phyloP scores from a whole-genome alignment of 2,888 invertebrate species.

The Lymantria monacha region DNA sequence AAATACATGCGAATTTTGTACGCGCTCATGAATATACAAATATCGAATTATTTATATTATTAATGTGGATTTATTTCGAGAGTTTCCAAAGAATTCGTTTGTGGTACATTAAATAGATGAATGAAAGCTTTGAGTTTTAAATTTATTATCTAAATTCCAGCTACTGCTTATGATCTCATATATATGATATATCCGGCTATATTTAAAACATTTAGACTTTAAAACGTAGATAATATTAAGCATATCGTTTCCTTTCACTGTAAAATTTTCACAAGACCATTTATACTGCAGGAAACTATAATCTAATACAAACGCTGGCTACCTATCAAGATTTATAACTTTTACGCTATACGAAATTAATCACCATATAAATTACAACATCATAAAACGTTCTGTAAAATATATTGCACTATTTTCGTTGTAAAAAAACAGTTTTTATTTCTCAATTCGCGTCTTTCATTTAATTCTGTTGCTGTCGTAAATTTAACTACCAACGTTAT shows the following conservation, averaged over 20 bases:
- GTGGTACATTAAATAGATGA: neutral
- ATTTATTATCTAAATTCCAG: conserved; percentile 10
- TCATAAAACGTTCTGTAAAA: conserved; percentile 59
- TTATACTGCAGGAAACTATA: conserved; percentile 44
- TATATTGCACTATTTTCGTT: conserved; percentile 60
- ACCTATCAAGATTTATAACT: conserved; percentile 52
- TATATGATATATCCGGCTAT: conserved; percentile 19
- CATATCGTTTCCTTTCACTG: conserved; percentile 19
- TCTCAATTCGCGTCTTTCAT: conserved; percentile 58
- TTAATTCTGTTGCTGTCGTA: conserved; percentile 45
- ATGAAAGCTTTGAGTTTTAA: neutral
- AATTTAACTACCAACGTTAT: conserved; percentile 55
- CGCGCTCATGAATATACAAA: too few relatives aligned
- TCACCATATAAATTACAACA: conserved; percentile 53
- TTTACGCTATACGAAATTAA: conserved; percentile 52
- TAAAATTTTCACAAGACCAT: conserved; percentile 40
- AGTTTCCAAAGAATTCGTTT: conserved; percentile 1
- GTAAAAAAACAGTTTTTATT: conserved; percentile 64
- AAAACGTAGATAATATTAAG: conserved; percentile 26
- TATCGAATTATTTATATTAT: too few relatives aligned
- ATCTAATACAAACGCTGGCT: conserved; percentile 45
- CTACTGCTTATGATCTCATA: conserved; percentile 12
- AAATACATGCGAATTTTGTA: too few relatives aligned
- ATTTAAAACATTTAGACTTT: conserved; percentile 14
- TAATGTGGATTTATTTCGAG: neutral